Percentiles rank a stretch among this genome's conserved stretches.
These are phyloP conservation scores for Formicarius rufipectus DNA, from an alignment of 2,113 vertebrate species.

Conservation along the genomic window DNA sequence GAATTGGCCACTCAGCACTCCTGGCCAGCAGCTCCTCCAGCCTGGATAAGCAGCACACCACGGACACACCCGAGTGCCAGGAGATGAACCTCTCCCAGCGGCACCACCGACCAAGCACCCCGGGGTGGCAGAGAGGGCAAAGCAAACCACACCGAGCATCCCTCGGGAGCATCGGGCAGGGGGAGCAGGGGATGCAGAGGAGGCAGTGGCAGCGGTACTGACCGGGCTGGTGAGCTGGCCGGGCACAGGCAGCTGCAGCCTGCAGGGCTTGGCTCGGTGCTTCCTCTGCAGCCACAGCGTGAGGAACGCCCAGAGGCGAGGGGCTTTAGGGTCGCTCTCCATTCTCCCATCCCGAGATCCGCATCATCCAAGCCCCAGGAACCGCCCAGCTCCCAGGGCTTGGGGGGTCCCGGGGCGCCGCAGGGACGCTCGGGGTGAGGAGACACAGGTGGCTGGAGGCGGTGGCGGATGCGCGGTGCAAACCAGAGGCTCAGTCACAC, in stretches of 20 bases:
- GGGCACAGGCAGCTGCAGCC: slow-evolving; percentile 58
- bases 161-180: neutral
- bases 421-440: neutral
- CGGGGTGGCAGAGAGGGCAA: neutral
- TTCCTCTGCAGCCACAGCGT: slow-evolving; percentile 76
- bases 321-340: slow-evolving; percentile 74
- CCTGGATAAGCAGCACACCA: neutral
- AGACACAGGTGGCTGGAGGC: neutral
- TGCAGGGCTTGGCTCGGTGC: slow-evolving; percentile 70
- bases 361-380: neutral
- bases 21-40: neutral
- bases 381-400: neutral
- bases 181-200: neutral
- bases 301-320: slow-evolving; percentile 72
- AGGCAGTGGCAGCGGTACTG: slow-evolving; percentile 44
- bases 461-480: slow-evolving; percentile 1
- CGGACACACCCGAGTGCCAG: neutral
- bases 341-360: slow-evolving; percentile 63
- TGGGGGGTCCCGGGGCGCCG: neutral
- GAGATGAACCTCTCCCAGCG: accelerated
- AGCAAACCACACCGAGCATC: neutral
- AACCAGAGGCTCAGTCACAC: accelerated
- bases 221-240: slow-evolving; percentile 66
- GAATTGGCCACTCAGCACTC: neutral
- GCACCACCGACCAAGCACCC: neutral